A percentile compares a stretch with the other conserved stretches of the same genome.
These are phyloP conservation scores for Vicugna pacos DNA, from an alignment of 2,113 vertebrate genomes.

Conservation along the genomic window DNA sequence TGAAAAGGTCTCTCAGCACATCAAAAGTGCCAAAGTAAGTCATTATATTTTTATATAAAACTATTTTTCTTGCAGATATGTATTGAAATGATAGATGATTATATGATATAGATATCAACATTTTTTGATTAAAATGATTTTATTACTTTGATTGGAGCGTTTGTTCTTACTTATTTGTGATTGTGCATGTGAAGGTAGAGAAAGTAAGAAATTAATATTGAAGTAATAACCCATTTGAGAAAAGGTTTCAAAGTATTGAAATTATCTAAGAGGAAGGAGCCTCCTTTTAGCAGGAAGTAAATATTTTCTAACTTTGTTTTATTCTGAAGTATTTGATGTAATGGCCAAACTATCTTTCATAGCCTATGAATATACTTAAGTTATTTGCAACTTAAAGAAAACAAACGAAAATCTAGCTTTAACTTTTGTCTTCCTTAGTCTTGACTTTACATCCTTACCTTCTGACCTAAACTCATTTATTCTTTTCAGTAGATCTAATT, in stretches of 20 bases:
- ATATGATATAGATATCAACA: not conserved
- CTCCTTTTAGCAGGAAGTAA: not conserved
- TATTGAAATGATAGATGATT: not conserved
- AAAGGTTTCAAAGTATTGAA: not conserved
- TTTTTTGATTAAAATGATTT: not conserved
- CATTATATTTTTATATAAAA: not conserved
- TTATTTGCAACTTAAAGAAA: not conserved
- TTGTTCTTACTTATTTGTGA: not conserved
- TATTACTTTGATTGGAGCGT: not conserved
- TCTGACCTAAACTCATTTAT: not conserved
- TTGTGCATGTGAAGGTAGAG: not conserved
- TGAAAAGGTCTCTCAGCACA: conserved; percentile 97
- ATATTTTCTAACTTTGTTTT: not conserved
- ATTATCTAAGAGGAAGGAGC: not conserved
- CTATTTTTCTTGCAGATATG: not conserved
- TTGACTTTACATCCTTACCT: not conserved
- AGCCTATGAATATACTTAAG: not conserved
- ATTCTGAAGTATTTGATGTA: not conserved
- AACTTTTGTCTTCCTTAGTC: not conserved
- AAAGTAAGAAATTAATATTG: not conserved
- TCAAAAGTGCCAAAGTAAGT: conserved; percentile 93
- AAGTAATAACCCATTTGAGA: not conserved
- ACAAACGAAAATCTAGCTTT: not conserved
- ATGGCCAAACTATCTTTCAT: not conserved
- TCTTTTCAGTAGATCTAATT: not conserved